Evolutionary conservation across 2,797 vertebrate species (phyloP).

Genomic region (Notolabrus celidotus): DNA sequence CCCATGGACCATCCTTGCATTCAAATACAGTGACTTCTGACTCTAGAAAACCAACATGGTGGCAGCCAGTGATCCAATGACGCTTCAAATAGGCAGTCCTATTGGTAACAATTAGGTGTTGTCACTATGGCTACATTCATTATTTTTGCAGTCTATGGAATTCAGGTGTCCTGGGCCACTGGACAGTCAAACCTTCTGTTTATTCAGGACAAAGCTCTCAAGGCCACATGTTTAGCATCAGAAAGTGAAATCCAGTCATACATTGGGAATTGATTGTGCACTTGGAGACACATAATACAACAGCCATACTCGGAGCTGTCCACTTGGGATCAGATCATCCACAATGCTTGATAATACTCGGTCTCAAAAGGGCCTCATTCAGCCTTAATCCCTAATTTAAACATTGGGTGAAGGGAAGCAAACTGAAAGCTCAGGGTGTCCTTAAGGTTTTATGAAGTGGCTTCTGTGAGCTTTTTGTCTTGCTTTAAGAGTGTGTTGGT

Average conservation of each 20-base stretch:
- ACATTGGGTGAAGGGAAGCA: conserved; percentile 1
- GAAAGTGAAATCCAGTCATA: no score
- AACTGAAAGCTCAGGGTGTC: conserved; percentile 74
- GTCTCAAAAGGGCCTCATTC: not conserved
- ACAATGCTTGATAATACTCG: not conserved
- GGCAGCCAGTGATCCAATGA: no score
- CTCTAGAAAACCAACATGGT: no score
- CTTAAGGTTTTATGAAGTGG: not conserved
- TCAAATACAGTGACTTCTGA: no score
- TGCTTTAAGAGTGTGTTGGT: conserved; percentile 35
- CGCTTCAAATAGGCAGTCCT: not conserved
- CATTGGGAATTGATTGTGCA: no score
- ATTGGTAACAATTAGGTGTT: not conserved
- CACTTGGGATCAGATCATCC: not conserved
- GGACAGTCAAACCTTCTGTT: no score
- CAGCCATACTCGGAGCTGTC: not conserved
- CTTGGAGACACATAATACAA: not conserved
- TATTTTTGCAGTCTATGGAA: no score
- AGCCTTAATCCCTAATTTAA: conserved; percentile 8
- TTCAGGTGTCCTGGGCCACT: no score
- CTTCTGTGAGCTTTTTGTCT: conserved; percentile 30
- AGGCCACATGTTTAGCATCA: no score
- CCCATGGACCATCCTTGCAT: no score
- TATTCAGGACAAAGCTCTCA: no score
- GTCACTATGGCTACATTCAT: not conserved